Percentiles rank a stretch among this genome's conserved stretches.
Conservation (phyloP, 2,113 vertebrate species). For the Paratilapia polleni region DNA sequence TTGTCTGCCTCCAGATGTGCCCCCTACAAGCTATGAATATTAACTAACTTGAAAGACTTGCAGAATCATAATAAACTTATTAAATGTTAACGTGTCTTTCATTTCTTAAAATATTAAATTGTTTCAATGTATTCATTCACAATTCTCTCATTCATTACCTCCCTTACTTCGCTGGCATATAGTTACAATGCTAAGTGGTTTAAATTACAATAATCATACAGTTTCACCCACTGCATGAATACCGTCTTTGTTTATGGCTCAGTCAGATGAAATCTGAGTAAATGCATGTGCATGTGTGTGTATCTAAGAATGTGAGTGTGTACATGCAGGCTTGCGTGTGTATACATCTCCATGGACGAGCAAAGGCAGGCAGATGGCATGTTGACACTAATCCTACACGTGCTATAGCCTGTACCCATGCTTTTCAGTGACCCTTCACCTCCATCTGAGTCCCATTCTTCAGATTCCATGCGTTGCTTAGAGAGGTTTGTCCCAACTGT, state of each 20-base stretch:
- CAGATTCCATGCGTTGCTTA: constrained; percentile 68
- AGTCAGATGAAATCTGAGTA: constrained; percentile 49
- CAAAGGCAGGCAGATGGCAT: constrained; percentile 68
- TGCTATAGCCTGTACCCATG: constrained; percentile 50
- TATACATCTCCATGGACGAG: constrained; percentile 55
- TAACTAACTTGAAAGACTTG: neutral
- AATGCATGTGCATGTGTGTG: neutral
- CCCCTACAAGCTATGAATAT: constrained; percentile 36
- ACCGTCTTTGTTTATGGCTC: constrained; percentile 64
- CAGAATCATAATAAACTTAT: constrained; percentile 43
- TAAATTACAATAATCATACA: constrained; percentile 64
- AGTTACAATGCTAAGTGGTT: constrained; percentile 35
- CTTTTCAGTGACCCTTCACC: constrained; percentile 71
- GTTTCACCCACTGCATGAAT: constrained; percentile 49
- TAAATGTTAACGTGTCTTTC: constrained; percentile 1
- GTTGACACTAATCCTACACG: constrained; percentile 69
- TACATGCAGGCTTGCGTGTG: constrained; percentile 37
- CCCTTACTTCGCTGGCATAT: constrained; percentile 1
- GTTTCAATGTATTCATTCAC: constrained; percentile 35
- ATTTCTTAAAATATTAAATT: constrained; percentile 34
- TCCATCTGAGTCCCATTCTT: constrained; percentile 69
- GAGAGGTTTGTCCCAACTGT: constrained; percentile 48
- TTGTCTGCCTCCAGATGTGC: neutral
- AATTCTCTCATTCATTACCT: constrained; percentile 43
- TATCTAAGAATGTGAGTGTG: constrained; percentile 3